Conservation (phyloP, 2,113 vertebrate genomes). For the Sarotherodon lohbergeri region DNA sequence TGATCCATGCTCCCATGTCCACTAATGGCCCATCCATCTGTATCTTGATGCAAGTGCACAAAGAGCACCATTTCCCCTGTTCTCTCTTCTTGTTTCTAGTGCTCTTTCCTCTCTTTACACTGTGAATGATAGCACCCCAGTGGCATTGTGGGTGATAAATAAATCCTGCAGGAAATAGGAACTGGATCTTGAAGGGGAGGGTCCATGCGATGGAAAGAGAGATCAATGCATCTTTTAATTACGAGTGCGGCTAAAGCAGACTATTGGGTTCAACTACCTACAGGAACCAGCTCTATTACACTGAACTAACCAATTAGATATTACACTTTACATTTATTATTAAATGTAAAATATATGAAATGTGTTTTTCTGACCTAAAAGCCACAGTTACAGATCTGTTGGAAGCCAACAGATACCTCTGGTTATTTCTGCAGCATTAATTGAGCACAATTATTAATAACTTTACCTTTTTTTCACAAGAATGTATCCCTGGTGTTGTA, state of each 20-base stretch:
- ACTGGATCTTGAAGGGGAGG: slow-evolving; percentile 50
- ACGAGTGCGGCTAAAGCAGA: slow-evolving; percentile 52
- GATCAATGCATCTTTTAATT: slow-evolving; percentile 74
- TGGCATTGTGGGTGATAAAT: slow-evolving; percentile 66
- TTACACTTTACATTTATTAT: slow-evolving; percentile 11
- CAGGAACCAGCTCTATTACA: slow-evolving; percentile 44
- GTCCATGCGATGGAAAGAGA: slow-evolving; percentile 5
- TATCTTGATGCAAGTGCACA: slow-evolving; percentile 39
- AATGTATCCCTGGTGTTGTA: background rate
- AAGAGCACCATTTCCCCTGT: slow-evolving; percentile 47
- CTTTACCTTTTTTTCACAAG: background rate
- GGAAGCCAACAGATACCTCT: background rate
- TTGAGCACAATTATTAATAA: background rate
- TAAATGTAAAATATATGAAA: slow-evolving; percentile 10
- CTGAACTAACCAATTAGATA: slow-evolving; percentile 8
- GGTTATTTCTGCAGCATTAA: background rate
- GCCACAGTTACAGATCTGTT: background rate
- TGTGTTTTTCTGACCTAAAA: background rate
- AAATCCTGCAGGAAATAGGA: slow-evolving; percentile 68
- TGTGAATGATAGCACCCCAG: slow-evolving; percentile 62
- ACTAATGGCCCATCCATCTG: slow-evolving; percentile 65
- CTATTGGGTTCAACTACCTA: slow-evolving; percentile 45
- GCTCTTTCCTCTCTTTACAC: slow-evolving; percentile 49
- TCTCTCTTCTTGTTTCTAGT: slow-evolving; percentile 47
- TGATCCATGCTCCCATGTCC: slow-evolving; percentile 43